Percentiles rank a stretch among this genome's conserved stretches.
phyloP scores from a whole-genome alignment of 2,888 invertebrate species.

The Microctonus brassicae region DNA sequence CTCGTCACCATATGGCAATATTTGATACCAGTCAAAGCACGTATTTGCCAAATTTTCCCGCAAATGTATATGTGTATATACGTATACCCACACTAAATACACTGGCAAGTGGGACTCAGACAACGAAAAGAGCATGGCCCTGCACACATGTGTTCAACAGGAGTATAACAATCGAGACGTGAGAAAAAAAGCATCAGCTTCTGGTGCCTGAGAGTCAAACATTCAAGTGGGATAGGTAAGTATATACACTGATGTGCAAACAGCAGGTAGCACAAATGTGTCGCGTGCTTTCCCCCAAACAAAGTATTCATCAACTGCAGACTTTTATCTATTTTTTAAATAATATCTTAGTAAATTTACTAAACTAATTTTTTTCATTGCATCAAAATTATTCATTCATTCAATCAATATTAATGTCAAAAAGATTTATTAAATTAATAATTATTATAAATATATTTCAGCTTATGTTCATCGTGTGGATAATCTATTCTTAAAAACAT shows the following conservation, averaged over 20 bases:
- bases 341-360: not conserved
- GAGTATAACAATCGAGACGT: conserved; percentile 15
- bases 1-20: conserved; percentile 21
- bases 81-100: not conserved
- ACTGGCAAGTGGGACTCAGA: not conserved
- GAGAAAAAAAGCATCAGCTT: conserved; percentile 42
- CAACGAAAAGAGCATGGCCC: conserved; percentile 24
- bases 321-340: not conserved
- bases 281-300: not conserved
- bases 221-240: conserved; percentile 31
- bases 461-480: not conserved
- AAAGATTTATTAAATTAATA: no score
- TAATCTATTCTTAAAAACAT: not conserved
- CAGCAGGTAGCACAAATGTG: conserved; percentile 51
- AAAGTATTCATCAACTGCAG: not conserved
- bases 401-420: no score
- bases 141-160: conserved; percentile 52
- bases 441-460: no score
- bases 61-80: conserved; percentile 16
- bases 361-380: not conserved
- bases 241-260: conserved; percentile 39
- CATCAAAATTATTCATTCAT: no score
- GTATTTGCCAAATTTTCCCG: conserved; percentile 53
- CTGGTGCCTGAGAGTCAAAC: conserved; percentile 19
- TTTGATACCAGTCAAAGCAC: conserved; percentile 36